Evolutionary conservation across 2,113 vertebrate genomes (phyloP), one percentile per base, ranked within the genome.

Genomic region (Hemiprocne comata): DNA sequence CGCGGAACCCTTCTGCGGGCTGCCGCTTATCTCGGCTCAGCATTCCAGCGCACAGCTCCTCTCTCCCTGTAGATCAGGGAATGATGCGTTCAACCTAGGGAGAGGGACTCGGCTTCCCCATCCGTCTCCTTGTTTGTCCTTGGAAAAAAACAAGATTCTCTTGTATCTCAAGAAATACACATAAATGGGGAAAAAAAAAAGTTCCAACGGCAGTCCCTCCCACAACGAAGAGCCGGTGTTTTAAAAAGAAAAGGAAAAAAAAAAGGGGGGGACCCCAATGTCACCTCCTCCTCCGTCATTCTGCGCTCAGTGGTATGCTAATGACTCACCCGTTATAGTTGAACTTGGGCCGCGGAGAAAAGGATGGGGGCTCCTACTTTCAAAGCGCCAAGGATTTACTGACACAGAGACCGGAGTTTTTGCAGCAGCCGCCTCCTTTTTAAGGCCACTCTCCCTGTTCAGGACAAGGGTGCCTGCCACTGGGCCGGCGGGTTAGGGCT

Each of bases 261-360:
- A 18, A 10, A 13, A 3, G 4, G 7, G 11, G 55, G 48, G 20
- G 36, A 67, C 70, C 90, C 87, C 76, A 81, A 7, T 53, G 73
- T 87, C 86, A 84, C 66, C 86, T 92, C 76, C 86, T 71, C 72
- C 83, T 60, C 79, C 25, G 1, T 71, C 58, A 51, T 81, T 78
- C 87, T 92, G 85, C 7, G 6, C 74, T 85, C 67, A 40, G 75
- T 48, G 69, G 15, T 54, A 17, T 31, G 69, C 36, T 36, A 66
- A 74, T 67, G 79, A 62, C 51, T 85, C 81, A 80, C 25, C 17
- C 58, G 7, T 13, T 40, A 34, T 1, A 54, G 62, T 75, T 48
- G 66, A 57, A 60, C 82, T 51, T 16, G 67, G 91, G 76, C 38
- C 9, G 1, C 10, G 3, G 18, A 34, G 28, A 13, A 21, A 50